A percentile compares a stretch with the other conserved stretches of the same genome.
Conservation (phyloP, 2,113 vertebrate genomes). For the Ovibos moschatus region DNA sequence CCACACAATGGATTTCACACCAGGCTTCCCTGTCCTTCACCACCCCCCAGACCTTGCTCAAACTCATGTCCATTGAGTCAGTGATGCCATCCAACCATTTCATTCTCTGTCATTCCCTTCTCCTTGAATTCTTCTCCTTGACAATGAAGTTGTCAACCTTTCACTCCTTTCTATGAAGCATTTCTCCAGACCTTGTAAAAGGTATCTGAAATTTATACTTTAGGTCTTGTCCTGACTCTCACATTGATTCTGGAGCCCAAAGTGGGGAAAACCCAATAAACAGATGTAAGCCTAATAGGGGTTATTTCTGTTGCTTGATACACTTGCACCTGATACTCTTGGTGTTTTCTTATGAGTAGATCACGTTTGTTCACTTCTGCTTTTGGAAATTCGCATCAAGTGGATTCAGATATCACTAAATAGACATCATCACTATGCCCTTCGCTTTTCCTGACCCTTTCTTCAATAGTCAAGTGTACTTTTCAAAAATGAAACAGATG, state of each 20-base stretch:
- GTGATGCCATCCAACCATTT: neutral
- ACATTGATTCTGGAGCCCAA: constrained; percentile 36
- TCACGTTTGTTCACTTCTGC: constrained; percentile 43
- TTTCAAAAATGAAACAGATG: constrained; percentile 52
- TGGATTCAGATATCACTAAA: constrained; percentile 34
- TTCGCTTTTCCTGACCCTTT: neutral
- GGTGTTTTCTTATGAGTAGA: neutral
- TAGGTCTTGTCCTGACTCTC: neutral
- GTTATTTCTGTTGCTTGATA: neutral
- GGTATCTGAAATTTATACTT: neutral
- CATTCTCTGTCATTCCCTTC: neutral
- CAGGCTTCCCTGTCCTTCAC: neutral
- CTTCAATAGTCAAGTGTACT: constrained; percentile 44
- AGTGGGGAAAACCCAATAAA: constrained; percentile 6
- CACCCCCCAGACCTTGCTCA: neutral
- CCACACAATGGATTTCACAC: neutral
- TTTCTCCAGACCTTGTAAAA: neutral
- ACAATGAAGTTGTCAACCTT: neutral
- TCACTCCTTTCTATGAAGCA: neutral
- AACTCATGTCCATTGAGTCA: neutral
- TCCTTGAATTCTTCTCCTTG: neutral
- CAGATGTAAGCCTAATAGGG: neutral
- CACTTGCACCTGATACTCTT: neutral
- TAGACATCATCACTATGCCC: neutral
- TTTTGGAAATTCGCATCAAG: constrained; percentile 44